Conservation (phyloP, 1,140 invertebrate species). For the Drosophila virilis region DNA sequence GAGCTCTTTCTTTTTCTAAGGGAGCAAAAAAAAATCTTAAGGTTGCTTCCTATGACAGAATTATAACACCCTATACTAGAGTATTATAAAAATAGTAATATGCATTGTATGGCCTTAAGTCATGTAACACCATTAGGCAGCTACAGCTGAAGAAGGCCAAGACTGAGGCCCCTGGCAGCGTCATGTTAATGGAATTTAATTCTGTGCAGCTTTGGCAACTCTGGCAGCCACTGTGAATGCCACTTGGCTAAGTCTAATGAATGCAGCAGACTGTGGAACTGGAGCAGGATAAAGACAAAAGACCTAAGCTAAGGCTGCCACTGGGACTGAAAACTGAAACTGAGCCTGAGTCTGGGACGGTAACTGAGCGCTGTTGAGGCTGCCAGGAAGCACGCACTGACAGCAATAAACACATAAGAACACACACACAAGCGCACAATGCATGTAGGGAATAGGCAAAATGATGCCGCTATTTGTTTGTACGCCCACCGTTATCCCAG, state of each 20-base stretch:
- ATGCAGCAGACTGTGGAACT: conserved; percentile 79
- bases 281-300: conserved; percentile 72
- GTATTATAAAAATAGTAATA: conserved; percentile 12
- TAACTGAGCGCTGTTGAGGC: conserved; percentile 26
- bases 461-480: conserved; percentile 48
- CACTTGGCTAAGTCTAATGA: conserved; percentile 78
- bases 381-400: conserved; percentile 57
- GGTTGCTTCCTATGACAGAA: too few species aligned
- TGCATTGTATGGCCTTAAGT: conserved; percentile 54
- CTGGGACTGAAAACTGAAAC: background rate
- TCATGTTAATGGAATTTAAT: conserved; percentile 77
- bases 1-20: too few species aligned
- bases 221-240: conserved; percentile 23
- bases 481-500: conserved; percentile 1
- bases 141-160: conserved; percentile 26
- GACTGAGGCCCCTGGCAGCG: conserved; percentile 4
- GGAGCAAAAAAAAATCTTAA: too few species aligned
- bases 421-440: background rate
- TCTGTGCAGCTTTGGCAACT: conserved; percentile 35
- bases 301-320: conserved; percentile 27
- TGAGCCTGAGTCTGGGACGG: background rate
- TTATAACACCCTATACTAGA: too few species aligned
- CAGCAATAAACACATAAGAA: conserved; percentile 39
- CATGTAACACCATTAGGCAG: conserved; percentile 71
- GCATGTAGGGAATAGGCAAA: conserved; percentile 49